Percentiles rank a stretch among this genome's conserved stretches.
Conservation (phyloP, 92 coral and sea anemone genomes). For the Porites lobata region DNA sequence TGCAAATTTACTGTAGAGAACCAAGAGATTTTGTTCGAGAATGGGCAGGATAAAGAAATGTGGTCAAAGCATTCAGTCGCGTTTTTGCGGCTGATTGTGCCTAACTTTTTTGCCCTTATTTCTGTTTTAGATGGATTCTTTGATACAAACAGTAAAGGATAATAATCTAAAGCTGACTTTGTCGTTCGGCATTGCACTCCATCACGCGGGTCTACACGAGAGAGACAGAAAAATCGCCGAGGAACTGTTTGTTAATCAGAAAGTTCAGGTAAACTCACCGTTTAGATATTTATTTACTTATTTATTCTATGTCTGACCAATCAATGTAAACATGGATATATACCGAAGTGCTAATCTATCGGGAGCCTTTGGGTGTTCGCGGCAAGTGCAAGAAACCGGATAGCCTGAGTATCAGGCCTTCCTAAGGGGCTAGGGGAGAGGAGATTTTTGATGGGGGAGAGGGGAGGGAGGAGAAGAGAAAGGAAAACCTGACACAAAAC, state of each 20-base stretch:
- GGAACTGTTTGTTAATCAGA: slow-evolving; percentile 97
- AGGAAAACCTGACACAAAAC: no score
- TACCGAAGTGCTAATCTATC: not conserved
- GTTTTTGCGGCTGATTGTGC: not conserved
- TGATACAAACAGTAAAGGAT: slow-evolving; percentile 83
- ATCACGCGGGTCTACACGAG: slow-evolving; percentile 99
- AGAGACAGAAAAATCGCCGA: slow-evolving; percentile 93
- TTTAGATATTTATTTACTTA: no score
- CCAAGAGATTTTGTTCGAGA: no score
- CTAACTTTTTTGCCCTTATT: not conserved
- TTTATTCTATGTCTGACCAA: not conserved
- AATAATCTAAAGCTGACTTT: slow-evolving; percentile 88
- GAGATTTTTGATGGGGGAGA: no score
- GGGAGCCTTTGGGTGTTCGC: no score
- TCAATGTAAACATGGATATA: not conserved
- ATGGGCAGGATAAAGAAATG: no score
- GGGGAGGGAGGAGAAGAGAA: no score
- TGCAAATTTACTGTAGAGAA: no score
- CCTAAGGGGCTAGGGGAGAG: no score
- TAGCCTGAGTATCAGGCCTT: no score
- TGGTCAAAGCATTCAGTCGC: not conserved
- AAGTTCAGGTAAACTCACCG: slow-evolving; percentile 81
- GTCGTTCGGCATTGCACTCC: slow-evolving; percentile 97
- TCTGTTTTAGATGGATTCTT: slow-evolving; percentile 78
- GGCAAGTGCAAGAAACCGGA: no score